Base-by-base conservation (phyloP, 2,797 vertebrate species). In the Ibycter americanus region DNA sequence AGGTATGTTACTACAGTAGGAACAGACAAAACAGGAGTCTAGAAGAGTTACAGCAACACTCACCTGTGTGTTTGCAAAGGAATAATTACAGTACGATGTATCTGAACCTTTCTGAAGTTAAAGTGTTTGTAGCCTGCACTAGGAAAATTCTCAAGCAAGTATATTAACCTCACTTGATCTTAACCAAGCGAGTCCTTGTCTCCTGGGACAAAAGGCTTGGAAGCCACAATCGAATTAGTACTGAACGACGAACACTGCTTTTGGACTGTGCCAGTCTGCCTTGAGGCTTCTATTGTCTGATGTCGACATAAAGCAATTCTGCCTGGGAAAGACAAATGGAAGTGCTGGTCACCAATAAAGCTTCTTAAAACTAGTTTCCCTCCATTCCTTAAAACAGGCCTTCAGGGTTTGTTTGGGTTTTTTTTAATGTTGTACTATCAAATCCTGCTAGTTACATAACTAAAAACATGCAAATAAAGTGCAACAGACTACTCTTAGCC, bases 401-500 rank as follows among this genome's bases (percentile, higher is more conserved):
- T 77, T 91, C 47, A 70, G 72, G 34, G 15, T 15, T 42, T 42
- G 40, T 16, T 42, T 42, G 40, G 20, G 5, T 23, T 26, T 1
- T 67, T 59, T 73, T 87, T 67, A 8, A 40, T 32, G 63, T 83
- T 56, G 8, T 44, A 67, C n/a, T 61, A 78, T 13, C 16, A 36
- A 66, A 58, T 29, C 27, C 29, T 49, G 36, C 59, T 66, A 71
- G 25, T 61, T 82, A 58, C 27, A 2, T 4, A 79, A 94, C 8
- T 56, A 56, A 85, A 85, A 70, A 38, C 52, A 85, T 42, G 52
- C 87, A 93, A 95, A 87, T 83, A 20, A 93, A 80, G 47, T 20
- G 21, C 52, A 87, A 95, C 71, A 85, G 40, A 96, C n/a, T 90
- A 80, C 92, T 78, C 63, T 61, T 51, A 81, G 63, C 38, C 90